Percentiles rank a stretch among this genome's conserved stretches.
Evolutionary conservation across 2,888 invertebrate species (phyloP).

Genomic region (Nezara viridula): DNA sequence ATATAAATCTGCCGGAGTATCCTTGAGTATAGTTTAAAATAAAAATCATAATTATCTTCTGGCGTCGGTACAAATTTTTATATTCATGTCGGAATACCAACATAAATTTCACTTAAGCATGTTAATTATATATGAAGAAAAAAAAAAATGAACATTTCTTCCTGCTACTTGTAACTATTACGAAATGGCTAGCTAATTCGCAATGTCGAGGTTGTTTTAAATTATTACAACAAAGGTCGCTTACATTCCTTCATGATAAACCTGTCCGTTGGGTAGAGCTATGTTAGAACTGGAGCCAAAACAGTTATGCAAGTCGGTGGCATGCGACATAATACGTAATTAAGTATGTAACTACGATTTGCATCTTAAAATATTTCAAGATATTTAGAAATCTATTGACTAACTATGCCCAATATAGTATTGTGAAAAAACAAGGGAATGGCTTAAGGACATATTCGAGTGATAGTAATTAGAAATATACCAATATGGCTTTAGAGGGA

Average conservation of each 20-base stretch:
- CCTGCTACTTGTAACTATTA: background rate
- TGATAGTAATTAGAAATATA: too few relatives aligned
- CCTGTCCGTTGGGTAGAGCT: background rate
- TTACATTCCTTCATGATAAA: background rate
- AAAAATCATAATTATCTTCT: background rate
- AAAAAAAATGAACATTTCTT: background rate
- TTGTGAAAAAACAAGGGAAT: too few relatives aligned
- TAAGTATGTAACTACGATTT: background rate
- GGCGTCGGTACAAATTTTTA: background rate
- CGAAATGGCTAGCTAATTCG: background rate
- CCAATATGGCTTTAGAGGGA: too few relatives aligned
- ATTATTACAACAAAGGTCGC: background rate
- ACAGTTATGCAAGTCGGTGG: background rate
- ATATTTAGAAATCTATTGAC: background rate
- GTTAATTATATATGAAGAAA: background rate
- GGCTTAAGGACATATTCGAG: too few relatives aligned
- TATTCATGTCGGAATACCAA: background rate
- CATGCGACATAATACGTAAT: background rate
- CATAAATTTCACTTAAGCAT: background rate
- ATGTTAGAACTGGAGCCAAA: background rate
- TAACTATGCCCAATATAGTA: background rate
- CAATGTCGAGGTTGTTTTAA: constrained; percentile 11
- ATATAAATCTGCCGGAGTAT: background rate
- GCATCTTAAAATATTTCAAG: background rate
- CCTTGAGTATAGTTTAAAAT: background rate